Evolutionary conservation across 2,113 vertebrate genomes (phyloP), one percentile per base, ranked within the genome.

Genomic region (Heterotis niloticus): DNA sequence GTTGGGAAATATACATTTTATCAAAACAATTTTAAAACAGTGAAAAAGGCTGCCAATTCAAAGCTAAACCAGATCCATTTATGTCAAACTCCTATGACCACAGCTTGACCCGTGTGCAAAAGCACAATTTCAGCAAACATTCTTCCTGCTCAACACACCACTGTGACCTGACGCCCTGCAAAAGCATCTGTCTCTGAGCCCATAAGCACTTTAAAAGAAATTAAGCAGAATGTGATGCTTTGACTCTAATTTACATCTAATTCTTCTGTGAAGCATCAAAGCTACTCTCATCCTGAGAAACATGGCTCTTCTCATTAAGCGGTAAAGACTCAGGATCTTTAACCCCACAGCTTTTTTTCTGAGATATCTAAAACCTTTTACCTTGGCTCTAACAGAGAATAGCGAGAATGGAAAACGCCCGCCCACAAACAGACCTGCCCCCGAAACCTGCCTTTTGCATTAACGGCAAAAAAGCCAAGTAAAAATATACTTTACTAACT

Each of bases 141-240:
- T 66, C 20, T 3, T 66, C 23, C 23, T 66, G 23, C 18, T 11
- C 64, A 20, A 23, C 64, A 23, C 20, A 0, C 5, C 64, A 66
- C 20, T 62, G 20, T n/a, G 10, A 17, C 64, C 23, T 12, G 23
- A 66, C 4, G 4, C 64, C 64, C 5, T 10, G 69, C 5, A 9
- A 24, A 1, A n/a, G 11, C 9, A 12, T 59, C 72, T 52, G 26
- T 74, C 57, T 20, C 62, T 70, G 60, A 79, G 17, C 26, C 65
- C 65, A 20, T 5, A 0, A 74, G 65, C 20, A 51, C 67, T 44
- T 52, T 62, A 54, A 68, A 16, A 13, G 20, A 26, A 75, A 80
- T 76, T 69, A 80, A 17, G 20, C 51, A 75, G 69, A 80, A 69
- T 26, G n/a, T 34, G 5, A 78, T 51, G 24, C 64, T 78, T 69